phyloP scores from a whole-genome alignment of 2,113 vertebrate genomes.

The Boulengeromyrus knoepffleri region DNA sequence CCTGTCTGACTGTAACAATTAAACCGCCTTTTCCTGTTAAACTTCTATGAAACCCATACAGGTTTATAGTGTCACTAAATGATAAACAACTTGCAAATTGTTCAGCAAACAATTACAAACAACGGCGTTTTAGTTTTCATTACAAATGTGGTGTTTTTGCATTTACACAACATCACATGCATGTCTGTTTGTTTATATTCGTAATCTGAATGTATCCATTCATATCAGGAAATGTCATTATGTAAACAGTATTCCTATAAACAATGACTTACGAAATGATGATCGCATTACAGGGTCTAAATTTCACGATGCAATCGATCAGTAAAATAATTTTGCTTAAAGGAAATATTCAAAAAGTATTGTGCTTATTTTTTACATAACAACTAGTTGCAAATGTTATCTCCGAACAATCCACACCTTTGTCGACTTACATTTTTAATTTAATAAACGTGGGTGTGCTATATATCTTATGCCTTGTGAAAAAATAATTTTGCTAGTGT shows the following conservation, averaged over 20 bases:
- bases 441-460: not conserved
- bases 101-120: not conserved
- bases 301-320: not conserved
- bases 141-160: not conserved
- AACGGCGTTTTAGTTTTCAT: not conserved
- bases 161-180: not conserved
- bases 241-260: not conserved
- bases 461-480: not conserved
- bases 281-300: not conserved
- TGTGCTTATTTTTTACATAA: not conserved
- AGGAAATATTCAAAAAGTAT: not conserved
- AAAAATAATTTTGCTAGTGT: not conserved
- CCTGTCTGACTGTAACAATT: not conserved
- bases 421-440: not conserved
- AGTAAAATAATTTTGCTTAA: not conserved
- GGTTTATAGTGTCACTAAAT: not conserved
- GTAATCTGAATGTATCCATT: not conserved
- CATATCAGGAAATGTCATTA: not conserved
- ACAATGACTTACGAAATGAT: not conserved
- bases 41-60: not conserved
- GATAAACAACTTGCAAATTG: not conserved
- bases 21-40: not conserved
- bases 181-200: not conserved
- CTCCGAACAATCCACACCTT: not conserved
- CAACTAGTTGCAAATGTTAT: not conserved